Percentiles rank a stretch among this genome's conserved stretches.
Conservation (phyloP, 2,113 vertebrate genomes). For the Tapirus terrestris region DNA sequence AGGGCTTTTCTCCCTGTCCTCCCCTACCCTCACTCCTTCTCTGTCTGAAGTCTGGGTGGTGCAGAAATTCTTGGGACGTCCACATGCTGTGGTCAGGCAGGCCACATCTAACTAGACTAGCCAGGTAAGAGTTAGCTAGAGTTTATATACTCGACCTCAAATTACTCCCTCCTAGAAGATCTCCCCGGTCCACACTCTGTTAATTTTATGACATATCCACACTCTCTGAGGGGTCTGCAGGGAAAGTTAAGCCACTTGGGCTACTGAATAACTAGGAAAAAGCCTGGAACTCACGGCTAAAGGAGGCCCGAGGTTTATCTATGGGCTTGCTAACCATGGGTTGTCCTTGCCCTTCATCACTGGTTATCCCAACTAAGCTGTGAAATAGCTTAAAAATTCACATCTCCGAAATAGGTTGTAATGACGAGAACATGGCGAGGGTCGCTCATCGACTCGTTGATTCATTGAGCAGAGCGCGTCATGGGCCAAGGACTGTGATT, state of each 20-base stretch:
- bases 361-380: accelerated
- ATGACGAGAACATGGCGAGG: accelerated
- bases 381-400: neutral
- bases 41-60: accelerated
- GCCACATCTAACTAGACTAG: neutral
- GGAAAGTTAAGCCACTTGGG: accelerated
- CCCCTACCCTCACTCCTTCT: accelerated
- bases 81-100: neutral
- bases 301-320: accelerated
- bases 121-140: neutral
- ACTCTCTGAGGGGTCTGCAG: accelerated
- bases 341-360: neutral
- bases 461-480: accelerated
- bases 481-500: neutral
- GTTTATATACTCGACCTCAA: neutral
- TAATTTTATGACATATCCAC: neutral
- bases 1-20: neutral
- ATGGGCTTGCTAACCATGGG: accelerated
- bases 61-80: neutral
- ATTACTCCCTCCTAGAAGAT: accelerated
- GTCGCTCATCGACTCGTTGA: accelerated
- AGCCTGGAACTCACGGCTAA: accelerated
- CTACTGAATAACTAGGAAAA: neutral
- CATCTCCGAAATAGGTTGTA: accelerated
- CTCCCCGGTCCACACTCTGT: neutral